These are phyloP conservation scores for Rhopalosiphum nymphaeae DNA, from an alignment of 2,888 invertebrate genomes.

Conservation along the genomic window DNA sequence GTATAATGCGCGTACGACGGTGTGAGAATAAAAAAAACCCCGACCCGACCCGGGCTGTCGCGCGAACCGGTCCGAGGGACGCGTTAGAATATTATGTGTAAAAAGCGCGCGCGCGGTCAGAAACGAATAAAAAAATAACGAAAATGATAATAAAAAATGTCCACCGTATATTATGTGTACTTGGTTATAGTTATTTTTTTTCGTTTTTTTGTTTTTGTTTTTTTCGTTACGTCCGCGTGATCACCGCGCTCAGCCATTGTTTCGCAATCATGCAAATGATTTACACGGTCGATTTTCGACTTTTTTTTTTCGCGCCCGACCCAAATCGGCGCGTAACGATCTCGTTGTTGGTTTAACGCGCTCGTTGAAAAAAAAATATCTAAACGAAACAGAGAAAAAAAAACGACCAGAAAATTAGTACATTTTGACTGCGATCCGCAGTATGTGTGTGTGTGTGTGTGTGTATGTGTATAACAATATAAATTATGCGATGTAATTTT, in stretches of 20 bases:
- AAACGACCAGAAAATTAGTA: slow-evolving; percentile 53
- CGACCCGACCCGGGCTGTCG: not conserved
- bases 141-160: not conserved
- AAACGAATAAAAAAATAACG: slow-evolving; percentile 6
- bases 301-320: slow-evolving; percentile 11
- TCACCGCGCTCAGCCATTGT: not conserved
- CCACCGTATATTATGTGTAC: not conserved
- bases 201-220: not conserved
- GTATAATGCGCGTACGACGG: slow-evolving; percentile 16
- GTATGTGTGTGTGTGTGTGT: not conserved
- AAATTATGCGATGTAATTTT: slow-evolving; percentile 51
- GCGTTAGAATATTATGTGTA: not conserved
- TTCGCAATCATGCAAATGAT: slow-evolving; percentile 59
- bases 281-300: slow-evolving; percentile 58
- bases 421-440: not conserved
- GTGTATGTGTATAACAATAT: not conserved
- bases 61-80: slow-evolving; percentile 44
- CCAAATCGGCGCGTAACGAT: slow-evolving; percentile 44
- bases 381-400: slow-evolving; percentile 10
- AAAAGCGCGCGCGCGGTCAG: slow-evolving; percentile 7
- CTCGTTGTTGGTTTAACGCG: slow-evolving; percentile 32
- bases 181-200: not conserved
- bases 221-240: slow-evolving; percentile 13
- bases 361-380: not conserved
- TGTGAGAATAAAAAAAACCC: slow-evolving; percentile 57